A percentile compares a stretch with the other conserved stretches of the same genome.
phyloP scores from a whole-genome alignment of 2,113 vertebrate genomes.

The Rallus limicola region DNA sequence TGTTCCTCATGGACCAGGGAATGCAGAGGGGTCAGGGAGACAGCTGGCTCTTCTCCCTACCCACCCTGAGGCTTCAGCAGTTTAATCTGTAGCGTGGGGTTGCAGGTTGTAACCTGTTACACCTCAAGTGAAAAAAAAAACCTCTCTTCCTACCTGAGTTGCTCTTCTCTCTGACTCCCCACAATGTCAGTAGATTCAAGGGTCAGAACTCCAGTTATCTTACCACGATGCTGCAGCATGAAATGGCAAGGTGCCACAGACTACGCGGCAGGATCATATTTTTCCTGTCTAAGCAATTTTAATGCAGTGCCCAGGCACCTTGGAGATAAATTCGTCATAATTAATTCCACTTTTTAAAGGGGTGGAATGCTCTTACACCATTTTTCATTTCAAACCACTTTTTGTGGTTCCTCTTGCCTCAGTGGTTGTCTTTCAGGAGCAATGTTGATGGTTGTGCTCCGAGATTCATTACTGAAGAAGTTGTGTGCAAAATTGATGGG shows the following conservation, averaged over 20 bases:
- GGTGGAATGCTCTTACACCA: background rate
- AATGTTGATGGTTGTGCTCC: background rate
- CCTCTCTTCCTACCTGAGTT: background rate
- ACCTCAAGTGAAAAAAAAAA: background rate
- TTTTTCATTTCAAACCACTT: conserved; percentile 25
- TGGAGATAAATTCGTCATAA: background rate
- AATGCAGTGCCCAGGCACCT: background rate
- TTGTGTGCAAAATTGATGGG: conserved; percentile 2
- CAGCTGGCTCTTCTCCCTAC: background rate
- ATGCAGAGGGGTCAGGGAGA: background rate
- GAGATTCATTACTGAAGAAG: conserved; percentile 27
- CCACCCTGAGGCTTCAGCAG: background rate
- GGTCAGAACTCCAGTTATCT: background rate
- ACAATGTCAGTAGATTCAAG: background rate
- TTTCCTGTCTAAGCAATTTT: background rate
- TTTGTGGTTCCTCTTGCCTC: background rate
- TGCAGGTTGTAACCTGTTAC: background rate
- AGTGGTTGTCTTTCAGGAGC: background rate
- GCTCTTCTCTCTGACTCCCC: background rate
- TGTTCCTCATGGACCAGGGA: background rate
- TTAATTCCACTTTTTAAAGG: background rate
- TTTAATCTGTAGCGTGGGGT: background rate
- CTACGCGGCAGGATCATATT: accelerated
- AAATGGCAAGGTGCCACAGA: background rate
- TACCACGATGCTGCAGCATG: background rate